Conservation (phyloP, 2,888 invertebrate species). For the Cheilosia variabilis region DNA sequence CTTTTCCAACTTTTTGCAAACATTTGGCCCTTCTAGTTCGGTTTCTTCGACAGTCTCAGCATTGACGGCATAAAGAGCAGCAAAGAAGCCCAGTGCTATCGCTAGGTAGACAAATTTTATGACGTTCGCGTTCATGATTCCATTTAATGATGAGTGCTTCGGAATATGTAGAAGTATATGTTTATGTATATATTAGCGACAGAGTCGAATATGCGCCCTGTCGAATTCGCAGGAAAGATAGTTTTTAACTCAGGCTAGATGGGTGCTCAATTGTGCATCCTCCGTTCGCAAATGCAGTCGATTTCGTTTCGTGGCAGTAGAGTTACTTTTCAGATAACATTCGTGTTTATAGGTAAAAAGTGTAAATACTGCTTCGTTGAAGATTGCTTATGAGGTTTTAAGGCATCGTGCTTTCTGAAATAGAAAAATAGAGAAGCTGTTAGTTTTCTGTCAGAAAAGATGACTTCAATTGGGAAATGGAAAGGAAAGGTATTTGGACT, state of each 20-base stretch:
- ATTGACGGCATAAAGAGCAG: slow-evolving; percentile 30
- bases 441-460: not conserved
- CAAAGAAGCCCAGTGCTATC: slow-evolving; percentile 38
- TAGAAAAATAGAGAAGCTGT: not conserved
- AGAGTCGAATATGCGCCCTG: not conserved
- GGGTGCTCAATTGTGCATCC: slow-evolving; percentile 21
- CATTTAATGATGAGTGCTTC: slow-evolving; percentile 15
- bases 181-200: not conserved
- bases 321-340: not conserved
- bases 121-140: slow-evolving; percentile 41
- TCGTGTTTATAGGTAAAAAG: slow-evolving; percentile 8
- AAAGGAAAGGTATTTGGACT: too few relatives aligned
- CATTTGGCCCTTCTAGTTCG: slow-evolving; percentile 89
- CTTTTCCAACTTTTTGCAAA: slow-evolving; percentile 91
- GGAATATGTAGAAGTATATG: not conserved
- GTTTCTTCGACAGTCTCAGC: slow-evolving; percentile 43
- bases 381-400: not conserved
- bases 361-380: slow-evolving; percentile 7
- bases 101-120: slow-evolving; percentile 43
- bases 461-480: not conserved
- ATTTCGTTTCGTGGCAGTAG: slow-evolving; percentile 40
- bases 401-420: slow-evolving; percentile 6
- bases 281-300: slow-evolving; percentile 33
- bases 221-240: not conserved
- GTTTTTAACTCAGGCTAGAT: slow-evolving; percentile 4